Evolutionary conservation across 2,113 vertebrate genomes (phyloP).

Genomic region (Polyodon spathula): DNA sequence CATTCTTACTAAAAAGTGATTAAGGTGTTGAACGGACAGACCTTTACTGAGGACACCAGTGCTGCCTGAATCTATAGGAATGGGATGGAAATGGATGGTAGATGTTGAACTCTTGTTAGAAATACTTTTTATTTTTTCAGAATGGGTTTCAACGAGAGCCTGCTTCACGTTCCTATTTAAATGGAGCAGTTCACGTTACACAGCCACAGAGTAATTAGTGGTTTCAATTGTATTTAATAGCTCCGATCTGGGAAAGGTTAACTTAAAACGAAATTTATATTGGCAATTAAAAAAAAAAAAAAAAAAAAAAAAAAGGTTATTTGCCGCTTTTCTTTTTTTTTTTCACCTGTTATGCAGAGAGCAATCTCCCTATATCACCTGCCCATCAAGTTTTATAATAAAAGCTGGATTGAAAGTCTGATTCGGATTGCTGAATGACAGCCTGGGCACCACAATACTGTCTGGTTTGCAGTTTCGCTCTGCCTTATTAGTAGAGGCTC

Average conservation of each 20-base stretch:
- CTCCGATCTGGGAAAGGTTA: not conserved
- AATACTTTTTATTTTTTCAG: too few species aligned
- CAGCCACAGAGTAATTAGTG: not conserved
- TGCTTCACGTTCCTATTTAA: not conserved
- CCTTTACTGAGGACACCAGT: too few species aligned
- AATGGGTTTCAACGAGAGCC: too few species aligned
- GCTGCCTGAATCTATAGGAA: too few species aligned
- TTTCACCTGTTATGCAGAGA: not conserved
- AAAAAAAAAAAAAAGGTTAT: not conserved
- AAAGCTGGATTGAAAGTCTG: not conserved
- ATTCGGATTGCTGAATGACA: not conserved
- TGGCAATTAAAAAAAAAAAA: not conserved
- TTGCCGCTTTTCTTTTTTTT: not conserved
- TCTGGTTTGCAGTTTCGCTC: not conserved
- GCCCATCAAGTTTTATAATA: not conserved
- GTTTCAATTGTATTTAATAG: conserved; percentile 1
- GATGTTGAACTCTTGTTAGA: too few species aligned
- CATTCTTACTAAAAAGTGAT: too few species aligned
- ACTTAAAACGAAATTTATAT: conserved; percentile 1
- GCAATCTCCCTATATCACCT: not conserved
- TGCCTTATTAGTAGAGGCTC: not conserved
- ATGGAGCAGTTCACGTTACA: too few species aligned
- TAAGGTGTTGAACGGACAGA: too few species aligned
- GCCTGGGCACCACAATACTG: not conserved
- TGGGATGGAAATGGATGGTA: too few species aligned